phyloP scores from a whole-genome alignment of 1,140 invertebrate genomes.

The Tetranychus cinnabarinus region DNA sequence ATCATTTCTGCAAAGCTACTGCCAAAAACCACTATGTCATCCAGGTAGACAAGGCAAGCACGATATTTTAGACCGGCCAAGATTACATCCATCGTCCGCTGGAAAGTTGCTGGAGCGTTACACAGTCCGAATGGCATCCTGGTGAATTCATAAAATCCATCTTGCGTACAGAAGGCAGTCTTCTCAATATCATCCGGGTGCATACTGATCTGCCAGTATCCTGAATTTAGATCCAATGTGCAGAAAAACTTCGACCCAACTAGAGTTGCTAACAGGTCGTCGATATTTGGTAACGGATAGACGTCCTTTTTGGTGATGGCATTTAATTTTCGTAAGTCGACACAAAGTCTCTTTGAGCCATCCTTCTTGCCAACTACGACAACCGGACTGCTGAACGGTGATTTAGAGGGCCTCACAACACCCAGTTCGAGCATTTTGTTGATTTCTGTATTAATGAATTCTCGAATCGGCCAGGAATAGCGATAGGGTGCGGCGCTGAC shows the following conservation, averaged over 20 bases:
- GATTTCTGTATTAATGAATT: too few relatives aligned
- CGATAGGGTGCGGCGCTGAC: too few relatives aligned
- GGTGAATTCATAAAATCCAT: constrained; percentile 19
- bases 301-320: constrained; percentile 19
- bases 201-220: background rate
- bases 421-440: too few relatives aligned
- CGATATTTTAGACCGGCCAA: constrained; percentile 10
- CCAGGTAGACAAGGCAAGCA: background rate
- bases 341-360: background rate
- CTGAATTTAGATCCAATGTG: background rate
- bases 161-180: constrained; percentile 6
- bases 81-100: constrained; percentile 23
- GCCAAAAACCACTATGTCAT: background rate
- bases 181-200: background rate
- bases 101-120: constrained; percentile 26
- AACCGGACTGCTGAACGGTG: background rate
- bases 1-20: background rate
- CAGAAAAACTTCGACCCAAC: background rate
- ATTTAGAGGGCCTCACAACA: background rate
- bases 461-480: too few relatives aligned
- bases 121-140: constrained; percentile 25
- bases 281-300: constrained; percentile 27
- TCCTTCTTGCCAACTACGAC: background rate
- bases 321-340: constrained; percentile 27
- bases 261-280: background rate